A percentile compares a stretch with the other conserved stretches of the same genome.
Evolutionary conservation across 2,888 invertebrate genomes (phyloP).

Genomic region (Girardia tigrina): DNA sequence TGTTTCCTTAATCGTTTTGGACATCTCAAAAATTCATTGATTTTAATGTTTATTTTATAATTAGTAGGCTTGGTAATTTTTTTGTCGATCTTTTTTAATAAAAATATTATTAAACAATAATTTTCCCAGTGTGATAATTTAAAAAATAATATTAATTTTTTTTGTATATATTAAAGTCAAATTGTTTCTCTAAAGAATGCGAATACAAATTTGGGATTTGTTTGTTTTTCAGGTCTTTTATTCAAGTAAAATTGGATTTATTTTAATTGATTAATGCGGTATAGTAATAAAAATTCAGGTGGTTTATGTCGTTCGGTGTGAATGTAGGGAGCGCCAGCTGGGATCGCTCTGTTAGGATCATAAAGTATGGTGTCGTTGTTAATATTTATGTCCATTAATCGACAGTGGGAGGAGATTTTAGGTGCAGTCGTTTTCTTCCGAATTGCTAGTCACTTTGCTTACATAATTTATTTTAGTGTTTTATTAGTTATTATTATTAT

Average conservation of each 20-base stretch:
- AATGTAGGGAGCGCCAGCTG: conserved; percentile 18
- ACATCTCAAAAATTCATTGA: too few species aligned
- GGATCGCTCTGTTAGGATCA: conserved; percentile 20
- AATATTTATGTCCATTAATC: conserved; percentile 18
- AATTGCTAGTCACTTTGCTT: conserved; percentile 1
- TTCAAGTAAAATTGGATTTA: conserved; percentile 3
- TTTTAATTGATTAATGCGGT: conserved; percentile 11
- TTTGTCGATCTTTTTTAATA: background rate
- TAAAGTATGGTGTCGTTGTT: background rate
- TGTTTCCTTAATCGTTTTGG: background rate
- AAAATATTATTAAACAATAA: too few species aligned
- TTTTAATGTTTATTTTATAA: too few species aligned
- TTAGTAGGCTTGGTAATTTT: background rate
- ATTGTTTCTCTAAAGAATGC: too few species aligned
- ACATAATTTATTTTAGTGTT: background rate
- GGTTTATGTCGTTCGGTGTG: conserved; percentile 19
- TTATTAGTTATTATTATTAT: background rate
- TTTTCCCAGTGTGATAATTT: too few species aligned
- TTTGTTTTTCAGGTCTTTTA: conserved; percentile 6
- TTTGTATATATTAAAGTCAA: too few species aligned
- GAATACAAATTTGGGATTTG: too few species aligned
- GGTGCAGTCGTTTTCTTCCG: background rate
- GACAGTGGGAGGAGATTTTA: conserved; percentile 19
- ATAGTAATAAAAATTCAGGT: conserved; percentile 15
- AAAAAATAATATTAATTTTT: too few species aligned